Evolutionary conservation across 1,140 invertebrate genomes (phyloP).

Genomic region (Musca domestica): DNA sequence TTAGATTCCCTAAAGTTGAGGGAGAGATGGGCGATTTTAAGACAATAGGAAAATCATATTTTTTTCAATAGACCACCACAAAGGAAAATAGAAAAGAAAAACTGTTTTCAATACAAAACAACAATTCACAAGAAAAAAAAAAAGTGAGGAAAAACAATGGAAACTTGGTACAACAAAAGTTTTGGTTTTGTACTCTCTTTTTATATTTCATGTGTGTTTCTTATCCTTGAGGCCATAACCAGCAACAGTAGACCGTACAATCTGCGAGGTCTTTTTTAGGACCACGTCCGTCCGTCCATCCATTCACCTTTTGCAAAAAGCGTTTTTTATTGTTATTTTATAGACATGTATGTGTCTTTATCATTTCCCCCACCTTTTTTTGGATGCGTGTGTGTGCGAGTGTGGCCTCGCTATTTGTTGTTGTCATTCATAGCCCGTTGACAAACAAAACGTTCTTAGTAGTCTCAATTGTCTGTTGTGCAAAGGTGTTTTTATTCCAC

Average conservation of each 20-base stretch:
- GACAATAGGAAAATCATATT: neutral
- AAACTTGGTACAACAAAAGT: neutral
- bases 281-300: neutral
- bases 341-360: neutral
- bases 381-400: neutral
- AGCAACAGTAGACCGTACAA: neutral
- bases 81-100: neutral
- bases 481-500: neutral
- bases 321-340: no score
- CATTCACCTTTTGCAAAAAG: neutral
- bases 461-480: neutral
- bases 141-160: neutral
- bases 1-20: neutral
- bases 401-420: neutral
- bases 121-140: neutral
- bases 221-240: neutral
- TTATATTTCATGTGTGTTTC: neutral
- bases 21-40: neutral
- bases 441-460: neutral
- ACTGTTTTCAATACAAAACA: neutral
- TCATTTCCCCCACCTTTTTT: neutral
- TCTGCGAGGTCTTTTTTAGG: neutral
- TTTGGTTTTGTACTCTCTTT: slow-evolving; percentile 2
- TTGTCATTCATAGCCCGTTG: neutral
- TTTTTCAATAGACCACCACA: slow-evolving; percentile 12